These are phyloP conservation scores for Threskiornis aethiopicus DNA, from an alignment of 2,797 vertebrate species.

Conservation along the genomic window DNA sequence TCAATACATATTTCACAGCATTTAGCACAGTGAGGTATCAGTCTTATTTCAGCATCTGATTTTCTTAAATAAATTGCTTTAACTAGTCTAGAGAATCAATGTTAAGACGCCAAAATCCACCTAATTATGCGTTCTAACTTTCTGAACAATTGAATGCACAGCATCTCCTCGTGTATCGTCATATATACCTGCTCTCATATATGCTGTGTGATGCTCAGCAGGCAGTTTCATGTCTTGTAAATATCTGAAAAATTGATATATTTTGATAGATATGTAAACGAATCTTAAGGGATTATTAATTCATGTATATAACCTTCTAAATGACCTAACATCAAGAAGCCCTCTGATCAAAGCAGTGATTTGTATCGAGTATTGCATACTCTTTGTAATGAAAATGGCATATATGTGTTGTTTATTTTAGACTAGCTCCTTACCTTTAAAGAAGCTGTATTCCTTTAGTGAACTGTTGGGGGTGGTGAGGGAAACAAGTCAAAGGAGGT, in stretches of 20 bases:
- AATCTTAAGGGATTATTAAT: background rate
- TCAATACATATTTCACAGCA: background rate
- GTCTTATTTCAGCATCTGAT: background rate
- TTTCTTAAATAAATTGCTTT: background rate
- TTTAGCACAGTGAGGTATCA: background rate
- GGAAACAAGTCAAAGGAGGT: slow-evolving; percentile 16
- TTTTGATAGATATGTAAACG: background rate
- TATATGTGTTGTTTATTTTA: background rate
- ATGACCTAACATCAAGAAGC: background rate
- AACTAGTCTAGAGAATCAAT: background rate
- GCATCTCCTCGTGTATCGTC: background rate
- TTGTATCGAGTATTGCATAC: background rate
- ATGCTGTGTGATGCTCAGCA: background rate
- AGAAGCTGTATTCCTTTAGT: background rate
- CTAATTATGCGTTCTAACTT: background rate
- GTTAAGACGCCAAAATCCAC: background rate
- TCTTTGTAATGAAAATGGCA: background rate
- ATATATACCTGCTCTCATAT: background rate
- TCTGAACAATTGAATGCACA: background rate
- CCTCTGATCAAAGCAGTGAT: background rate
- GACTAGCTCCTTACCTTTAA: background rate
- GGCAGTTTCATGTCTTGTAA: background rate
- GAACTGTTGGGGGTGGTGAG: background rate
- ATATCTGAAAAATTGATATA: background rate
- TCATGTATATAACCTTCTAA: background rate